Conservation (phyloP, 2,797 vertebrate genomes). For the Alcedo quadribrachys region DNA sequence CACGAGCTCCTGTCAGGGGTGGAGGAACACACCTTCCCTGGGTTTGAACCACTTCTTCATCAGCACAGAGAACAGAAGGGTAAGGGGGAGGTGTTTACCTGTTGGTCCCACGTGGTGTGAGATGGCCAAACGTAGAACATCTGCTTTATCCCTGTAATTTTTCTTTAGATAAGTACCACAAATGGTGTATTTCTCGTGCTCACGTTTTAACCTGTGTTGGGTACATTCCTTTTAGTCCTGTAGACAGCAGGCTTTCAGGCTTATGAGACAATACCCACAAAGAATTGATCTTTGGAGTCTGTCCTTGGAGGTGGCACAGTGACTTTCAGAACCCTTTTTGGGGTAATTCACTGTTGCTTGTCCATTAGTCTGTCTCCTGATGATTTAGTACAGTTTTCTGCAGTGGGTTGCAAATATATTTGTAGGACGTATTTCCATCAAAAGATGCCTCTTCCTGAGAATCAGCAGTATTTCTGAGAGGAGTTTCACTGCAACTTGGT, state of each 20-base stretch:
- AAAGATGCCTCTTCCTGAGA: neutral
- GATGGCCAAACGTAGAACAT: neutral
- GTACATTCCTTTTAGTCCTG: neutral
- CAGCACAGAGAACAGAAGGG: neutral
- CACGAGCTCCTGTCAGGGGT: neutral
- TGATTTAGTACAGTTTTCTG: neutral
- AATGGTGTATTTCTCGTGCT: neutral
- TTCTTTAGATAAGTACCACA: neutral
- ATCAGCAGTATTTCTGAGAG: neutral
- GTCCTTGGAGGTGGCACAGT: neutral
- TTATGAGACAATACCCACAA: neutral
- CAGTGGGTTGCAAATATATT: neutral
- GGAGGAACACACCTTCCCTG: neutral
- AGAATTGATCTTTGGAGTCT: neutral
- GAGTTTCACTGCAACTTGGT: neutral
- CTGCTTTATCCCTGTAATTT: neutral
- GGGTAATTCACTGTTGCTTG: neutral
- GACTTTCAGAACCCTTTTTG: neutral
- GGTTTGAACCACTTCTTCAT: neutral
- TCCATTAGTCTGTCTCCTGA: neutral
- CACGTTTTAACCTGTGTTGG: neutral
- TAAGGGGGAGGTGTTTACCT: neutral
- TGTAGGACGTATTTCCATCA: neutral
- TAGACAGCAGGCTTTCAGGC: neutral
- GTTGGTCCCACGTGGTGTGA: neutral